Conservation (phyloP, 2,797 vertebrate species). For the Acridotheres tristis region DNA sequence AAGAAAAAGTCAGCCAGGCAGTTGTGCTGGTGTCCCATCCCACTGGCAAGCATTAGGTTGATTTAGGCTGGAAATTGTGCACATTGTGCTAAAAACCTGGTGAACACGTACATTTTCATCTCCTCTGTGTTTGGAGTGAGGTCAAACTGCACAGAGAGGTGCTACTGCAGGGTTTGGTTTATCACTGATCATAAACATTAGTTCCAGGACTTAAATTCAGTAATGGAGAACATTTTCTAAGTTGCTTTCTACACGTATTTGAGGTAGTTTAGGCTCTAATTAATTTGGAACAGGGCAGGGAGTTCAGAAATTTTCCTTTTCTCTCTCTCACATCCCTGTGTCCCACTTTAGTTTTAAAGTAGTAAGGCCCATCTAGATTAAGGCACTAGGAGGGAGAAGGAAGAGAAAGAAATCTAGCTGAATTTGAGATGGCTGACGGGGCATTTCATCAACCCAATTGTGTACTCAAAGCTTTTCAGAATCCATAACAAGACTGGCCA, state of each 20-base stretch:
- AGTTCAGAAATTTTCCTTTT: slow-evolving; percentile 19
- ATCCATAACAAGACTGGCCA: not conserved
- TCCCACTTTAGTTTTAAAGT: slow-evolving; percentile 67
- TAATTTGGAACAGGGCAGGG: slow-evolving; percentile 44
- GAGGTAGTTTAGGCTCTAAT: slow-evolving; percentile 28
- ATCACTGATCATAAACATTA: not conserved
- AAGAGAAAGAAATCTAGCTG: not conserved
- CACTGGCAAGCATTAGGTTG: not conserved
- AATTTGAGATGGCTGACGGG: not conserved
- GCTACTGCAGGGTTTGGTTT: not conserved
- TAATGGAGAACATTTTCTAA: not conserved
- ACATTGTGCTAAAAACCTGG: not conserved
- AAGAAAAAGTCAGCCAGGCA: not conserved
- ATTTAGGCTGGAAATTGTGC: not conserved
- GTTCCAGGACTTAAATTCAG: not conserved
- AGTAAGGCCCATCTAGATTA: slow-evolving; percentile 3
- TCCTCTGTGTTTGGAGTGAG: not conserved
- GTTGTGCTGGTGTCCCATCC: not conserved
- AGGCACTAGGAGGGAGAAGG: not conserved
- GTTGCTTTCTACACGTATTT: not conserved
- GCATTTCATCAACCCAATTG: not conserved
- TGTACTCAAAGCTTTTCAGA: not conserved
- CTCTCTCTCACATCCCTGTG: slow-evolving; percentile 10
- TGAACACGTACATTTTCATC: not conserved
- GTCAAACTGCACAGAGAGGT: not conserved